Evolutionary conservation across 2,888 invertebrate species (phyloP), one percentile per base, ranked within the genome.

Genomic region (Tinea semifulvella): DNA sequence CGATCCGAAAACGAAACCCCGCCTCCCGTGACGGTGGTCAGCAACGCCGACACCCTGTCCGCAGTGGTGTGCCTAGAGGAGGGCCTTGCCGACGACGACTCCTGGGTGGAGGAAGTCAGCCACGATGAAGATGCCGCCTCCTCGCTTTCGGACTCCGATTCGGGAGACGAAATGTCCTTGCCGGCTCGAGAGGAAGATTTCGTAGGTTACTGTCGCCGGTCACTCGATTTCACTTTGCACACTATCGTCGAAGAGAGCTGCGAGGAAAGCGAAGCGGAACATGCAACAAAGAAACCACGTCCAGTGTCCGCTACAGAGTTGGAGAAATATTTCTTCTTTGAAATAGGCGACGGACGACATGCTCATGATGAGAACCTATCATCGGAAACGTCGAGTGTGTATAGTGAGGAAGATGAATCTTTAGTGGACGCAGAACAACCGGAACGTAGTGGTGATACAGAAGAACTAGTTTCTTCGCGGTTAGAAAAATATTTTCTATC

Each of bases 231-330:
- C 63, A 94, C 94, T 1, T 76, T 96, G 50, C 95, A 96, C 62
- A 96, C 96, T 1, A 96, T 96, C 54, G 90, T 94, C 19, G 96
- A 96, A 75, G 96, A 96, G 72, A 94, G 94, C 58, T 95, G 95
- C 67, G 95, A 96, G 75, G 96, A 96, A 69, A 94, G 94, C 68
- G 93, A 93, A 69, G 85, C 90, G 49, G 92, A 92, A 57, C 88
- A 86, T 35, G 65, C 76, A 53, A 67, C 68, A 59, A 83, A 80
- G 74, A 85, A 86, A 68, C 83, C 84, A 52, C 82, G 90, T 46
- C 88, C 89, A 25, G 83, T 87, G 46, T 91, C 91, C 1, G 88
- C 91, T 1, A 92, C 94, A 0, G 92, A 94, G 59, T 70, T 95
- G 50, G 95, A 95, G 65, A 94, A 93, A 67, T 95, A 95, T 65